Evolutionary conservation across 1,140 invertebrate genomes (phyloP), one percentile per base, ranked within the genome.

Genomic region (Drosophila parabipectinata): DNA sequence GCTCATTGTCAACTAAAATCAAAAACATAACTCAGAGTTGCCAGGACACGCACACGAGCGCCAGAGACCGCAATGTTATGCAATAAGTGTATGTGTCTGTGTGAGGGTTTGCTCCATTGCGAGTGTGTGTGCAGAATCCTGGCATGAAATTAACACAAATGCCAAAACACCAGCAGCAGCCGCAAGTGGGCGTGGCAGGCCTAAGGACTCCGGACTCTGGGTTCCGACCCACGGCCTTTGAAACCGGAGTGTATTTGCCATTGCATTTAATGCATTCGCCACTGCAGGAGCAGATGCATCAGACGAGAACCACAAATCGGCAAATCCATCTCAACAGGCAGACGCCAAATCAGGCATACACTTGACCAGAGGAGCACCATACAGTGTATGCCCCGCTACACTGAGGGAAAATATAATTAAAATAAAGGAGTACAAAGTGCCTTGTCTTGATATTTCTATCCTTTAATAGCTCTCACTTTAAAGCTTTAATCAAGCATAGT

Each of bases 1-100:
- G 80, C 84, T 90, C 80, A 89, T 90, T 89, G 84, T 89, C 84
- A 89, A 89, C 84, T 89, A 89, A 89, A 89, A 90, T 89, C 84
- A 89, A 89, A 88, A 90, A 90, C 87, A 90, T 90, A 90, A 90
- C 90, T 89, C 85, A 89, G 80, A 90, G 76, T 64, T 56, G 72
- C 72, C 88, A 53, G 51, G 48, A 52, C 63, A 61, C 59, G 58
- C 71, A 59, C 45, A 75, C 72, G 64, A 75, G 52, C 64, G 44
- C 63, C 67, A 71, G 63, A 71, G 58, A 54, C 71, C 72, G 41
- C 61, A 77, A 60, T 74, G 71, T 67, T 66, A 52, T 74, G 59
- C 50, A 26, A 72, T 45, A 50, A 51, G 50, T 34, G 72, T 77
- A 61, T 77, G 58, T 62, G 72, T 73, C 66, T 77, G 58, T 62